These are phyloP conservation scores for Oreotrochilus melanogaster DNA, from an alignment of 2,113 vertebrate species.

Conservation along the genomic window DNA sequence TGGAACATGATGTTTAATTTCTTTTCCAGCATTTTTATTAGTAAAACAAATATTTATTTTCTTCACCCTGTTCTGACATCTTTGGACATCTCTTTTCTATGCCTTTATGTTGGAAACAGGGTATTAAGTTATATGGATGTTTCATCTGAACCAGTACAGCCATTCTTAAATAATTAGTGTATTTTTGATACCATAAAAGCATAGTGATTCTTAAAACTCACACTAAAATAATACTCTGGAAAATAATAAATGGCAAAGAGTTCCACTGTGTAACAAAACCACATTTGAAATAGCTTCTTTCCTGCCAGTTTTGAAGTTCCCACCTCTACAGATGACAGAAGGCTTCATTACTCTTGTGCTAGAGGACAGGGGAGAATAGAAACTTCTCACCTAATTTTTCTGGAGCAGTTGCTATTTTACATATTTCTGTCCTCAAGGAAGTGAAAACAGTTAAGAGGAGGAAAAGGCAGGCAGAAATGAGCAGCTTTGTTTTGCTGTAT, in stretches of 20 bases:
- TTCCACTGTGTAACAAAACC: background rate
- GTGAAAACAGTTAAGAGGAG: background rate
- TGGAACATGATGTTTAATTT: background rate
- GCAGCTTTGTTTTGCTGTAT: background rate
- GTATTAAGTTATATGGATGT: background rate
- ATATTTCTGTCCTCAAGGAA: conserved; percentile 6
- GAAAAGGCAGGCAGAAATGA: background rate
- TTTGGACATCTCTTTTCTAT: background rate
- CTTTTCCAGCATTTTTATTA: background rate
- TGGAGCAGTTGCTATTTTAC: conserved; percentile 2
- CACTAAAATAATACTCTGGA: background rate
- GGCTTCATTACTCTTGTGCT: conserved; percentile 19
- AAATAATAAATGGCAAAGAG: background rate
- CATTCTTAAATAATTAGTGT: background rate
- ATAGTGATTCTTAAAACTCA: background rate
- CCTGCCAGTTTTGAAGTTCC: background rate
- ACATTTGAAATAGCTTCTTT: background rate
- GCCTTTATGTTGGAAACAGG: background rate
- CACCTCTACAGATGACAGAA: conserved; percentile 14
- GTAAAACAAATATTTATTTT: background rate
- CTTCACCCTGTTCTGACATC: background rate
- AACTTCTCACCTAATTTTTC: conserved; percentile 38
- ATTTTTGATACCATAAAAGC: background rate
- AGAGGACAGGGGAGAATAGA: conserved; percentile 1
- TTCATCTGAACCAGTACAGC: background rate